These are phyloP conservation scores for Criorhina ranunculi DNA, from an alignment of 2,888 invertebrate genomes.

Conservation along the genomic window DNA sequence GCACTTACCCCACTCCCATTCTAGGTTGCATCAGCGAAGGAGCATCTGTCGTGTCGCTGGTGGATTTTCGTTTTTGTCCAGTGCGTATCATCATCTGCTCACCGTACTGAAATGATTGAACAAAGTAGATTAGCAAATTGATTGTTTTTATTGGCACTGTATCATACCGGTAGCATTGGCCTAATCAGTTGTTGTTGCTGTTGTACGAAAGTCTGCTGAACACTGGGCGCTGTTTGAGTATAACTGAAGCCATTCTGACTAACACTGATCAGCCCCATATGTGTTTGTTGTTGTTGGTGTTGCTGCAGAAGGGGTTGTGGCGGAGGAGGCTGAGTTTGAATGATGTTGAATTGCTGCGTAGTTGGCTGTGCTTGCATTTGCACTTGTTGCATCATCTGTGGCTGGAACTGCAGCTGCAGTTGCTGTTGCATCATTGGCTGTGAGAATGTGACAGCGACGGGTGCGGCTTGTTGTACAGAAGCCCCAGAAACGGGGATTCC, in stretches of 20 bases:
- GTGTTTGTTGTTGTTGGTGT: slow-evolving; percentile 45
- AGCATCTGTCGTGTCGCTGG: slow-evolving; percentile 58
- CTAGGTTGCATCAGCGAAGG: slow-evolving; percentile 62
- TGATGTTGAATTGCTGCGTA: slow-evolving; percentile 69
- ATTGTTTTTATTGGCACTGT: not conserved
- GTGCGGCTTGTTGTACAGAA: slow-evolving; percentile 59
- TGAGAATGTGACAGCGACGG: slow-evolving; percentile 66
- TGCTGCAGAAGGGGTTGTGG: slow-evolving; percentile 58
- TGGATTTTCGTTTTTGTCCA: slow-evolving; percentile 70
- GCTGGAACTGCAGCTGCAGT: slow-evolving; percentile 67
- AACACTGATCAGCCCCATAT: slow-evolving; percentile 62
- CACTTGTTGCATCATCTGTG: slow-evolving; percentile 69
- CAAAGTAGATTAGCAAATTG: not conserved
- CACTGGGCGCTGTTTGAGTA: slow-evolving; percentile 53
- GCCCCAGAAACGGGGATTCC: slow-evolving; percentile 59
- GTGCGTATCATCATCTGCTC: slow-evolving; percentile 54
- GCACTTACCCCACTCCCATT: slow-evolving; percentile 72
- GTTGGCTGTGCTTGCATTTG: slow-evolving; percentile 67
- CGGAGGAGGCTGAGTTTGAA: slow-evolving; percentile 67
- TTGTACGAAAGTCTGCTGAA: slow-evolving; percentile 46
- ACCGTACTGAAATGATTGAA: slow-evolving; percentile 47
- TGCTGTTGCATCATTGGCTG: slow-evolving; percentile 72
- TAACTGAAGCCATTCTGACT: slow-evolving; percentile 64
- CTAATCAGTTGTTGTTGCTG: slow-evolving; percentile 36
- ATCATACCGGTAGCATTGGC: slow-evolving; percentile 45